phyloP scores from a whole-genome alignment of 2,113 vertebrate species.

The Phrynosoma blainvillii region DNA sequence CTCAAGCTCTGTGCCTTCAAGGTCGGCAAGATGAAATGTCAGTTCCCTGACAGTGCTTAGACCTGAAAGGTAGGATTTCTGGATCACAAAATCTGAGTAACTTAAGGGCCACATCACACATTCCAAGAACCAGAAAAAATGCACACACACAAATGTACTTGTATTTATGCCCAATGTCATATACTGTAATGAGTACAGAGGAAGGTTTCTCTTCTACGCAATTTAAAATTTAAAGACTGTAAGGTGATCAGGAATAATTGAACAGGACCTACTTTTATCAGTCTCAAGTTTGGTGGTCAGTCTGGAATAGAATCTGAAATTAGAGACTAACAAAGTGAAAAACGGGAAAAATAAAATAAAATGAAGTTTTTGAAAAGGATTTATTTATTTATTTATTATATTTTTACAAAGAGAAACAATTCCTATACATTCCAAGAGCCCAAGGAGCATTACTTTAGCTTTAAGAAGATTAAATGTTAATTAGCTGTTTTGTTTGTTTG shows the following conservation, averaged over 20 bases:
- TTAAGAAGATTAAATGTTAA: constrained; percentile 17
- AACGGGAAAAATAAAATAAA: neutral
- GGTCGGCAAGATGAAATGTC: neutral
- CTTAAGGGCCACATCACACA: neutral
- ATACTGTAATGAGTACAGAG: neutral
- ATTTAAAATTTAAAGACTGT: neutral
- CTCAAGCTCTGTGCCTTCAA: neutral
- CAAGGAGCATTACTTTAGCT: constrained; percentile 5
- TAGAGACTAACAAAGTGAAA: neutral
- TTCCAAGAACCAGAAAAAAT: neutral
- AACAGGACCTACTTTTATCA: neutral
- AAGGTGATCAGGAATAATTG: neutral
- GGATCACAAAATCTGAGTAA: neutral
- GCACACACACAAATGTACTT: neutral
- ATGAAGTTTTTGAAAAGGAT: neutral
- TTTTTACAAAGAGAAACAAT: neutral
- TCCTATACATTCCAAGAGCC: neutral
- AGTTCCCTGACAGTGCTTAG: neutral
- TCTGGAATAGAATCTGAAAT: neutral
- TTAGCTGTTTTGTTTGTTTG: neutral
- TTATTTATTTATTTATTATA: no score
- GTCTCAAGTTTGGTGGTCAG: neutral
- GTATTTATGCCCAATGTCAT: neutral
- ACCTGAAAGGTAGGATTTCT: neutral
- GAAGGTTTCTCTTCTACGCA: neutral